Percentiles rank a stretch among this genome's conserved stretches.
Evolutionary conservation across 2,113 vertebrate genomes (phyloP).

Genomic region (Brachyhypopomus occidentalis): DNA sequence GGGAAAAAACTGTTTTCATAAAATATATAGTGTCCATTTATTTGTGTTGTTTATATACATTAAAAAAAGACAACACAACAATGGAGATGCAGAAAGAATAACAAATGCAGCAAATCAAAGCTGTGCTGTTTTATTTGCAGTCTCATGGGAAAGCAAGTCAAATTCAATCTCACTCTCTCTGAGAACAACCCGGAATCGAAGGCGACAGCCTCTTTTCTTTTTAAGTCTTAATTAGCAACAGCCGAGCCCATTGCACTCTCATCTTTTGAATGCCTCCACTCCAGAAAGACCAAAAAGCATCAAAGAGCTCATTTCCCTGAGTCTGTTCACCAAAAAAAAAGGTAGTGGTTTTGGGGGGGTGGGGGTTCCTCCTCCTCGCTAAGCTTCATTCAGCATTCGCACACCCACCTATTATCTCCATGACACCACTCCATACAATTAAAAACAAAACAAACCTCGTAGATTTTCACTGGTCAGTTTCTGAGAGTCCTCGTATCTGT

Average conservation of each 20-base stretch:
- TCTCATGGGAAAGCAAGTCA: constrained; percentile 70
- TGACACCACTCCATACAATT: constrained; percentile 52
- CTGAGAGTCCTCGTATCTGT: constrained; percentile 35
- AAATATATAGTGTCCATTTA: background rate
- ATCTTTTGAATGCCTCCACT: constrained; percentile 57
- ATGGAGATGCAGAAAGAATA: constrained; percentile 7
- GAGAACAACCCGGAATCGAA: constrained; percentile 71
- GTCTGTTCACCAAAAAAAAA: constrained; percentile 52
- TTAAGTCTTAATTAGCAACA: constrained; percentile 71
- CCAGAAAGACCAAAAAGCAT: constrained; percentile 48
- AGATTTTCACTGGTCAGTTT: constrained; percentile 55
- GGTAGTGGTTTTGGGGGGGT: background rate
- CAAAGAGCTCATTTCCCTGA: constrained; percentile 54
- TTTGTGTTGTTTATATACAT: background rate
- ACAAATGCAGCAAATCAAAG: constrained; percentile 58
- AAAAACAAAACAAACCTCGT: constrained; percentile 53
- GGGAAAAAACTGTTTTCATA: no score
- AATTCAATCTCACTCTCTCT: constrained; percentile 70
- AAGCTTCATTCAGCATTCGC: constrained; percentile 62
- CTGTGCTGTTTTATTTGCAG: constrained; percentile 63
- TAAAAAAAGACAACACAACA: constrained; percentile 33
- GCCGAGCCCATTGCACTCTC: constrained; percentile 60
- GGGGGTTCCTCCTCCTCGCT: constrained; percentile 52
- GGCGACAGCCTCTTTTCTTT: constrained; percentile 65
- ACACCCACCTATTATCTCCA: constrained; percentile 69